Percentiles rank a stretch among this genome's conserved stretches.
These are phyloP conservation scores for Pristionchus arcanus DNA, from an alignment of 2,888 invertebrate species.

Conservation along the genomic window DNA sequence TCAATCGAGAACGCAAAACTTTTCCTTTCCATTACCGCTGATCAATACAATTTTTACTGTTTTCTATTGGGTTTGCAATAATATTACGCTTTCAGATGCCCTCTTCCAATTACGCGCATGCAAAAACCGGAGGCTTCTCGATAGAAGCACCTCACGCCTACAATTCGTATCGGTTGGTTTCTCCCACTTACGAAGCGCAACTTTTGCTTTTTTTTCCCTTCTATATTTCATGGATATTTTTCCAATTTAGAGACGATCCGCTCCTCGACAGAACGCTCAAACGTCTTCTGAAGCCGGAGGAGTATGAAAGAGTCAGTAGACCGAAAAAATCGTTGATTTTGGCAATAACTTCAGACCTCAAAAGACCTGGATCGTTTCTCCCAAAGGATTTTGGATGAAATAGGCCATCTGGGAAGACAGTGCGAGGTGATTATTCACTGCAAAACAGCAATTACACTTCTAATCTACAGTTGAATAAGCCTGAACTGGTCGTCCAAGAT, in stretches of 20 bases:
- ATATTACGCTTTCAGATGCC: slow-evolving; percentile 13
- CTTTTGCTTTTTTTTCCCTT: neutral
- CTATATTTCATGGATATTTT: neutral
- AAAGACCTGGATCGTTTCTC: slow-evolving; percentile 82
- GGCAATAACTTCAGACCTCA: slow-evolving; percentile 60
- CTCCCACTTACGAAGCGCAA: neutral
- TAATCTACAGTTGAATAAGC: slow-evolving; percentile 80
- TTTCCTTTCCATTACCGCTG: neutral
- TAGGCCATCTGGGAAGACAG: slow-evolving; percentile 80
- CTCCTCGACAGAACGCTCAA: slow-evolving; percentile 66
- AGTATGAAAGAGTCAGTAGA: slow-evolving; percentile 60
- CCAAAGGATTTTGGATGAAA: slow-evolving; percentile 81
- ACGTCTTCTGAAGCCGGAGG: slow-evolving; percentile 62
- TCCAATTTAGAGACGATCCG: slow-evolving; percentile 67
- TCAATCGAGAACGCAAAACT: neutral
- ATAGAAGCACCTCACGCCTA: slow-evolving; percentile 67
- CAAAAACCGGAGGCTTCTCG: slow-evolving; percentile 70
- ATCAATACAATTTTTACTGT: neutral
- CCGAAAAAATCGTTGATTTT: neutral
- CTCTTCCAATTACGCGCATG: slow-evolving; percentile 67
- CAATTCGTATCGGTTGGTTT: slow-evolving; percentile 64
- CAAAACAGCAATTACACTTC: neutral
- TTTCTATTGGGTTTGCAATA: neutral
- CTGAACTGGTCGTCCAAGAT: slow-evolving; percentile 81
- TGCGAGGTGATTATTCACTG: neutral